Base-by-base conservation (phyloP, 2,113 vertebrate species). In the Perca fluviatilis region DNA sequence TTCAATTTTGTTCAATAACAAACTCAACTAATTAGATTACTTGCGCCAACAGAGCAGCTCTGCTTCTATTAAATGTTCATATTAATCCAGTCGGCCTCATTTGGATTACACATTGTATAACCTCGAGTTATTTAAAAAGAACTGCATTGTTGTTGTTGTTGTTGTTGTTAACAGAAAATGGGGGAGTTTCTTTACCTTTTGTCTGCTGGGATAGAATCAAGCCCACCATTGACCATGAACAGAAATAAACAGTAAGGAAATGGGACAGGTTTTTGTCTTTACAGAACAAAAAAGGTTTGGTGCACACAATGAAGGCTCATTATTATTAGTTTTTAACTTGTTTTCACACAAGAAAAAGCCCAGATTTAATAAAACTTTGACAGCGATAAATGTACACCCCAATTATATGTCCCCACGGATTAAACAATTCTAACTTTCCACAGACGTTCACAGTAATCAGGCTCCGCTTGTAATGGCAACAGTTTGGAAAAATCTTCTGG, bases 21-120 rank as follows among this genome's bases (percentile, higher is more conserved):
- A 62, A 25, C 23, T 46, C 14, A 23, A 50, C 73, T 77, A 84
- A 90, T 87, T 62, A n/a, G 23, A 80, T 83, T 85, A 76, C 56
- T 62, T 67, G 21, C 5, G 1, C 71, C 36, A 66, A 56, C 49
- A 14, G 25, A 71, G 25, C 56, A 61, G 23, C 70, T 57, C 60
- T 57, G 14, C 16, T 36, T 75, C 36, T 8, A 30, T 36, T 40
- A 77, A 66, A 16, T 12, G 47, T 30, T 72, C 25, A 13, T 21
- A 56, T 74, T 70, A 77, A 71, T 56, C 25, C 40, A 43, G n/a
- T 5, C 1, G 18, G 46, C 49, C 71, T 65, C 46, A 14, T 73
- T 79, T 67, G 10, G 23, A 25, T 19, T 23, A 46, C 15, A 71
- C 64, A 6, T 11, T 56, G 57, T 33, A 69, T 27, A 46, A 25